Evolutionary conservation across 2,113 vertebrate genomes (phyloP), one percentile per base, ranked within the genome.

Genomic region (Sus scrofa): DNA sequence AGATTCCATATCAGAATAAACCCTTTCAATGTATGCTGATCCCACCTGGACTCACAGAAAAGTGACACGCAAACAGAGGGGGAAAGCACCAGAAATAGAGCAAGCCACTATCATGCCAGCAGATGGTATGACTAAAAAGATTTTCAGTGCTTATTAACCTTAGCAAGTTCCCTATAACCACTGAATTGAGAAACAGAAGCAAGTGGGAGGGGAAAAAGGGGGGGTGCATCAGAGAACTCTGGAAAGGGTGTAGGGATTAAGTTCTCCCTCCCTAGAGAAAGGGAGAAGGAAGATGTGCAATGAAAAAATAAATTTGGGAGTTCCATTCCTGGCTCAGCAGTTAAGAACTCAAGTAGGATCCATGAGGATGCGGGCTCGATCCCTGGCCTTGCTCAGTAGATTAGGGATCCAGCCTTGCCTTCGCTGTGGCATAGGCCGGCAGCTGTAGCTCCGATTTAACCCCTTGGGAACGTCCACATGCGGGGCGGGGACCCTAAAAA

Each of bases 131-230:
- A 26, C 44, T 68, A 78, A 91, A n/a, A 62, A 50, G 12, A 65
- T 93, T 81, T 92, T 67, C 71, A 63, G 81, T 27, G 85, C 11
- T 90, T 52, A 75, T 70, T 44, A 94, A 50, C 34, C 87, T 78
- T 78, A 56, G 56, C 52, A 94, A 88, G 89, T 62, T 56, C 26
- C 52, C 30, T 74, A 62, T 74, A 78, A 71, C 19, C 44, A 54
- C 44, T 87, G 14, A 96, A 86, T 85, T 95, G 37, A 93, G 67
- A 87, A 90, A 82, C 14, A 82, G 26, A 75, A 94, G 91, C 2
- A 77, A 58, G 34, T 27, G 26, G 16, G 3, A 62, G 7, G 10
- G 20, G 15, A 26, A 56, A 37, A 24, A 7, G 22, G 20, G 14
- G n/a, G 30, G 4, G 19, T 22, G 58, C 13, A 32, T 83, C 44